A percentile compares a stretch with the other conserved stretches of the same genome.
These are phyloP conservation scores for Spisula solida DNA, from an alignment of 2,888 invertebrate genomes.

Conservation along the genomic window DNA sequence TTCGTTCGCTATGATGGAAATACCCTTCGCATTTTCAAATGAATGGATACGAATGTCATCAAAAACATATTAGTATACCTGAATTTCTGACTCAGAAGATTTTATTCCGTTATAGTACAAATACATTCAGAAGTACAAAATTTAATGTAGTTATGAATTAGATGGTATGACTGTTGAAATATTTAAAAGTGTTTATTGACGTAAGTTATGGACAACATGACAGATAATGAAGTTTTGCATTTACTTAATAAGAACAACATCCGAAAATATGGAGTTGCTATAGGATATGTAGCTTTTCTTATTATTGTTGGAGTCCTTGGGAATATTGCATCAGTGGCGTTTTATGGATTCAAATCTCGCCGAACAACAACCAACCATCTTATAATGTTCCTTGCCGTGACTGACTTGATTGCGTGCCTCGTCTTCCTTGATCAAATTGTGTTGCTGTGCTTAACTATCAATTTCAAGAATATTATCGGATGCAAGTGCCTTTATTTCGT, in stretches of 20 bases:
- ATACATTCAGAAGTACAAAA: too few relatives aligned
- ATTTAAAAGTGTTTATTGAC: too few relatives aligned
- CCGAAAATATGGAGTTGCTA: constrained; percentile 22
- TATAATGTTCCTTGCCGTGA: constrained; percentile 25
- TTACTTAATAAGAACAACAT: constrained; percentile 33
- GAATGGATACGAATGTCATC: too few relatives aligned
- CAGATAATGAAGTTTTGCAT: constrained; percentile 21
- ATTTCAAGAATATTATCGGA: constrained; percentile 26
- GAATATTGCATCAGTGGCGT: constrained; percentile 30
- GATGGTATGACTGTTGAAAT: too few relatives aligned
- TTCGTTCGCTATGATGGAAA: too few relatives aligned
- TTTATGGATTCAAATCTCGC: constrained; percentile 47
- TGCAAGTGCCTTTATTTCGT: constrained; percentile 47
- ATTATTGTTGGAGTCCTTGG: constrained; percentile 41
- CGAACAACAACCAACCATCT: constrained; percentile 34
- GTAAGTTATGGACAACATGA: not conserved
- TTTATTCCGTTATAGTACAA: too few relatives aligned
- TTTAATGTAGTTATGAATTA: too few relatives aligned
- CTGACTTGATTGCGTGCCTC: constrained; percentile 45
- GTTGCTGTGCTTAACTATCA: constrained; percentile 42
- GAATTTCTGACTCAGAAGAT: too few relatives aligned
- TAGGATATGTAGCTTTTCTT: constrained; percentile 34
- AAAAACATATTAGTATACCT: too few relatives aligned
- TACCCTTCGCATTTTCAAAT: too few relatives aligned
- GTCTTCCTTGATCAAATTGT: constrained; percentile 41